Percentiles rank a stretch among this genome's conserved stretches.
phyloP scores from a whole-genome alignment of 2,797 vertebrate species.

The Megalops cyprinoides region DNA sequence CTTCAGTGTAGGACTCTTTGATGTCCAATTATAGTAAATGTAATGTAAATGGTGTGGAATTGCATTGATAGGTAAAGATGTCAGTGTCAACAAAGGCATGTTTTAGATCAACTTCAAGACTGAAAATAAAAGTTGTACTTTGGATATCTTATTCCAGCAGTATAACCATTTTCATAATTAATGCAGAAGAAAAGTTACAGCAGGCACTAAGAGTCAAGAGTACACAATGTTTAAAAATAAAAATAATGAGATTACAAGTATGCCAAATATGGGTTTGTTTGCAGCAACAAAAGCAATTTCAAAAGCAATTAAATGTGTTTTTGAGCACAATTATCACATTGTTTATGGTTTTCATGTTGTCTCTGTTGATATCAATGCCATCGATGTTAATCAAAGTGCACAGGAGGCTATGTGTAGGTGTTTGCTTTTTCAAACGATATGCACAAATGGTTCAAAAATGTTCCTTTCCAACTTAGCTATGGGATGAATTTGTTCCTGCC shows the following conservation, averaged over 20 bases:
- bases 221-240: not conserved
- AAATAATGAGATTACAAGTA: not conserved
- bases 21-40: no score
- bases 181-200: not conserved
- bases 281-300: not conserved
- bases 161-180: not conserved
- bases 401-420: conserved; percentile 43
- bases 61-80: not conserved
- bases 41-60: no score
- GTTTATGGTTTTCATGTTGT: conserved; percentile 54
- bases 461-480: not conserved
- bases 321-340: conserved; percentile 58
- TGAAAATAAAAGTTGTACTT: not conserved
- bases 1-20: no score
- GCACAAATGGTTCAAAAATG: not conserved
- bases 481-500: not conserved
- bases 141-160: not conserved
- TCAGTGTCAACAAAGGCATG: not conserved
- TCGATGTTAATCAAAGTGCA: conserved; percentile 66
- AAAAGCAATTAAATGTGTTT: conserved; percentile 65
- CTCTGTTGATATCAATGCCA: conserved; percentile 65
- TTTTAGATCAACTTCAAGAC: not conserved
- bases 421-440: conserved; percentile 47
- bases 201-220: not conserved
- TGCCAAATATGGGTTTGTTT: not conserved